Conservation (phyloP, 1,140 invertebrate species). For the Zaprionus taronus region DNA sequence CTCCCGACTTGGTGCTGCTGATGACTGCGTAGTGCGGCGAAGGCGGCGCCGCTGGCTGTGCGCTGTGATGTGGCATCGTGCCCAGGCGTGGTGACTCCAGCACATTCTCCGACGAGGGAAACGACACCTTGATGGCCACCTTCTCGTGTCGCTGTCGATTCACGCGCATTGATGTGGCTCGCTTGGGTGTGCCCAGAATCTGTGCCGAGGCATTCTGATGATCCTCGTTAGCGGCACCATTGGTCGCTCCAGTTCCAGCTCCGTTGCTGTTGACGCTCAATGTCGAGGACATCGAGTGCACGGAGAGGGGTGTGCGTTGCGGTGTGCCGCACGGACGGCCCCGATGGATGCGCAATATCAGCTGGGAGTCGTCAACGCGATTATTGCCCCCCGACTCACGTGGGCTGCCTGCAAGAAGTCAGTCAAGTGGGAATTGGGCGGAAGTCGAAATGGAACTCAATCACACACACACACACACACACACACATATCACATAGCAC, state of each 20-base stretch:
- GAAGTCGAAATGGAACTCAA: constrained; percentile 46
- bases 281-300: constrained; percentile 81
- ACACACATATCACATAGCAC: constrained; percentile 16
- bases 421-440: constrained; percentile 52
- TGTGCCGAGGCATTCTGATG: constrained; percentile 50
- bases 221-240: constrained; percentile 36
- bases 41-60: constrained; percentile 85
- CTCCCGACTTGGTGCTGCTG: constrained; percentile 47
- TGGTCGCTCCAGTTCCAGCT: constrained; percentile 24
- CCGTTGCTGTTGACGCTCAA: constrained; percentile 80
- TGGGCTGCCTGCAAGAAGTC: constrained; percentile 79
- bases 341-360: constrained; percentile 96
- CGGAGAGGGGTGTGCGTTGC: constrained; percentile 75
- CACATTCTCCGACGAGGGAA: constrained; percentile 91
- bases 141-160: constrained; percentile 88
- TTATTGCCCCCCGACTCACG: constrained; percentile 85
- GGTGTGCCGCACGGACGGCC: constrained; percentile 85
- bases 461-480: constrained; percentile 20
- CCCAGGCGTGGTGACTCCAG: constrained; percentile 74
- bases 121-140: constrained; percentile 93
- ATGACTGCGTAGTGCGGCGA: constrained; percentile 84
- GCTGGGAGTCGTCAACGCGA: constrained; percentile 92
- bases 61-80: constrained; percentile 45
- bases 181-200: constrained; percentile 50
- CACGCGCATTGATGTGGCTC: constrained; percentile 85